Conservation (phyloP, 2,888 invertebrate genomes). For the Platynereis dumerilii region DNA sequence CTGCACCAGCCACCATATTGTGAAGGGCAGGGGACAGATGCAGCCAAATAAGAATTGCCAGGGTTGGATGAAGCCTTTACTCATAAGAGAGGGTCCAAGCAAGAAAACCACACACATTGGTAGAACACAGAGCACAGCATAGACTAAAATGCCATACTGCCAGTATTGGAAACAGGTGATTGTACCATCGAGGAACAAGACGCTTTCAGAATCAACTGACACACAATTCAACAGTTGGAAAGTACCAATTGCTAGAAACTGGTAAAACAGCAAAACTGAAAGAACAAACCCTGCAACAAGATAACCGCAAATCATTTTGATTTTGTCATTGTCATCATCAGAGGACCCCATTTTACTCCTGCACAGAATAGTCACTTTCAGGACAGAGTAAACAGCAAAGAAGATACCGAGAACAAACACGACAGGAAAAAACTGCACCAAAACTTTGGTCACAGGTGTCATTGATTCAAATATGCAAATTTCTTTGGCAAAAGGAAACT, state of each 20-base stretch:
- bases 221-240: conserved; percentile 24
- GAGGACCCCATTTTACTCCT: not conserved
- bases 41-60: conserved; percentile 26
- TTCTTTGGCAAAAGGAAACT: conserved; percentile 30
- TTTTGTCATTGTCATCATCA: not conserved
- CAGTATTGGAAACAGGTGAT: conserved; percentile 18
- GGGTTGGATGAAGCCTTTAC: conserved; percentile 17
- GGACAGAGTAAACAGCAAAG: conserved; percentile 11
- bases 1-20: conserved; percentile 14
- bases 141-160: conserved; percentile 23
- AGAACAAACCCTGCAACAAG: conserved; percentile 20
- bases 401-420: conserved; percentile 23
- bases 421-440: conserved; percentile 25
- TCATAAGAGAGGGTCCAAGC: conserved; percentile 24
- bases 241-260: conserved; percentile 21
- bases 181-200: conserved; percentile 23
- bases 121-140: conserved; percentile 19
- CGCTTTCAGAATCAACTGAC: conserved; percentile 19
- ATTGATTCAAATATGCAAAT: conserved; percentile 22
- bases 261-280: conserved; percentile 20
- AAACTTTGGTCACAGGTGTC: conserved; percentile 22
- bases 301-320: conserved; percentile 5
- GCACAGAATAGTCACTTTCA: not conserved
- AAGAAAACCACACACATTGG: conserved; percentile 22
- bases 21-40: conserved; percentile 23